phyloP scores from a whole-genome alignment of 2,113 vertebrate genomes.

The Burhinus oedicnemus region DNA sequence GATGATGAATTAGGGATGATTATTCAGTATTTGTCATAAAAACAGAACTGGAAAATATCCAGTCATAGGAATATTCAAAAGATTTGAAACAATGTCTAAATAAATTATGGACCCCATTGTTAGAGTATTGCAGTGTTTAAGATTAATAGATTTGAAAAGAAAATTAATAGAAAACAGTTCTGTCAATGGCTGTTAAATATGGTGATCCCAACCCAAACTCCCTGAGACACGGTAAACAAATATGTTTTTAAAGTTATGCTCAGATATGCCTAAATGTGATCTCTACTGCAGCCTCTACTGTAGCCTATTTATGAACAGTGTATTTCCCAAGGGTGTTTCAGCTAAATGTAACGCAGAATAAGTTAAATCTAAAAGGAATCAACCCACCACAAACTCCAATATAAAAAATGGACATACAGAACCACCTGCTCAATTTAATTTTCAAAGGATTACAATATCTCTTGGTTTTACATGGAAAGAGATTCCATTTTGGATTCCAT shows the following conservation, averaged over 20 bases:
- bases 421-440: not conserved
- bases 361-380: not conserved
- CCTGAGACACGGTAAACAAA: not conserved
- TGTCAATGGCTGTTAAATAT: not conserved
- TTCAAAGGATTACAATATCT: not conserved
- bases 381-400: not conserved
- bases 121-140: not conserved
- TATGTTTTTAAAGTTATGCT: accelerated
- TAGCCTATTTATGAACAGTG: not conserved
- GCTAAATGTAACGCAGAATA: not conserved
- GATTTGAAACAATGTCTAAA: not conserved
- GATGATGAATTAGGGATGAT: not conserved
- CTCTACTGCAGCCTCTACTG: not conserved
- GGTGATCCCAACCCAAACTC: not conserved
- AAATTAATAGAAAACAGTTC: not conserved
- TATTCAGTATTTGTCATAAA: not conserved
- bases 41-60: not conserved
- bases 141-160: not conserved
- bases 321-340: not conserved
- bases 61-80: not conserved
- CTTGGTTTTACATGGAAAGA: not conserved
- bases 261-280: not conserved
- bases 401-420: not conserved
- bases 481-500: not conserved
- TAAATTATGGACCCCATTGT: not conserved